Evolutionary conservation across 2,797 vertebrate genomes (phyloP).

Genomic region (Simalia tracyae): DNA sequence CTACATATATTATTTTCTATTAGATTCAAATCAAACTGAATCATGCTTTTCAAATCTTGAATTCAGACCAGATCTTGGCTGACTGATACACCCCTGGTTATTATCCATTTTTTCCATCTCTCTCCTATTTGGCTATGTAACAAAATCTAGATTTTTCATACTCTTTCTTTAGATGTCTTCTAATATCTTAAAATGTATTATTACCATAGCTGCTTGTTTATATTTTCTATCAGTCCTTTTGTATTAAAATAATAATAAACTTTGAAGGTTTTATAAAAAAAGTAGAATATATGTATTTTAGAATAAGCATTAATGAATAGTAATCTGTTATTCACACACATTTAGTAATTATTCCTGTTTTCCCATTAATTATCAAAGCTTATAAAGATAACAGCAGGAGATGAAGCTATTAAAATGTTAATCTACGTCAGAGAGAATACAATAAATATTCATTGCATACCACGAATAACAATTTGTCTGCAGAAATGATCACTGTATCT

Average conservation of each 20-base stretch:
- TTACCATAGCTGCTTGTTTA: neutral
- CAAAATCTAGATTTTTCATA: neutral
- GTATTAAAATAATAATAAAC: neutral
- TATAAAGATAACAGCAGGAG: neutral
- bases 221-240: slow-evolving; percentile 14
- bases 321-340: neutral
- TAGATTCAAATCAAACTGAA: neutral
- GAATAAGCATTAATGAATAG: slow-evolving; percentile 7
- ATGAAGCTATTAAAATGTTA: slow-evolving; percentile 29
- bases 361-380: neutral
- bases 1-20: neutral
- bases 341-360: neutral
- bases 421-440: neutral
- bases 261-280: neutral
- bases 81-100: neutral
- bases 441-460: neutral
- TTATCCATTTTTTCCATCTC: neutral
- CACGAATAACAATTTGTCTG: slow-evolving; percentile 1
- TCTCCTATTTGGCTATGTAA: neutral
- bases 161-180: neutral
- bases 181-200: no score
- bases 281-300: slow-evolving; percentile 24
- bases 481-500: slow-evolving; percentile 34
- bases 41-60: neutral
- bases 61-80: neutral